A percentile compares a stretch with the other conserved stretches of the same genome.
Conservation (phyloP, 2,113 vertebrate genomes). For the Suncus etruscus region DNA sequence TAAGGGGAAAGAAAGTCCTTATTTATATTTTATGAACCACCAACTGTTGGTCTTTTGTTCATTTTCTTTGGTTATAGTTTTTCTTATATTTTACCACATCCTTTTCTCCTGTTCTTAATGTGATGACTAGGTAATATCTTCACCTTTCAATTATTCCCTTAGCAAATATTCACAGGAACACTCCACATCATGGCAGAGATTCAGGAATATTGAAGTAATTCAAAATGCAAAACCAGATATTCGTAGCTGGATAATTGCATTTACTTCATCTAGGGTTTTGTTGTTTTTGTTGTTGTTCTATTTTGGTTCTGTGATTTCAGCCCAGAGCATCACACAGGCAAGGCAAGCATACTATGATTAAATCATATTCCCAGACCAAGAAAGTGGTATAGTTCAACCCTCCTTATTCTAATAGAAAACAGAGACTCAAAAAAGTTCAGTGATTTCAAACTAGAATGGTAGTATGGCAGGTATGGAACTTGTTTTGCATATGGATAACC, state of each 20-base stretch:
- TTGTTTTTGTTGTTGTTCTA: no score
- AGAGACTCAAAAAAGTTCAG: not conserved
- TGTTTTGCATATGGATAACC: no score
- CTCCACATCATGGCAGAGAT: not conserved
- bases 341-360: not conserved
- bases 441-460: not conserved
- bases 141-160: not conserved
- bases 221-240: constrained; percentile 6
- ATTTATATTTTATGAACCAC: constrained; percentile 58
- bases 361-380: not conserved
- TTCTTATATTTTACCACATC: constrained; percentile 13
- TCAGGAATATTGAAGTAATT: constrained; percentile 38
- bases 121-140: constrained; percentile 6
- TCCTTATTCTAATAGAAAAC: constrained; percentile 33
- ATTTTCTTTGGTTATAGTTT: constrained; percentile 58
- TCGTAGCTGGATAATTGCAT: not conserved
- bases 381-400: not conserved
- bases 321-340: no score
- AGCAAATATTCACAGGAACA: constrained; percentile 9
- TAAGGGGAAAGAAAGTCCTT: constrained; percentile 31
- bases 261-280: no score
- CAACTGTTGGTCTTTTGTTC: constrained; percentile 54
- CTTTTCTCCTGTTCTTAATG: constrained; percentile 35
- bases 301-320: no score
- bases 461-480: not conserved